Conservation (phyloP, 2,888 invertebrate species). For the Tetranychus truncatus region DNA sequence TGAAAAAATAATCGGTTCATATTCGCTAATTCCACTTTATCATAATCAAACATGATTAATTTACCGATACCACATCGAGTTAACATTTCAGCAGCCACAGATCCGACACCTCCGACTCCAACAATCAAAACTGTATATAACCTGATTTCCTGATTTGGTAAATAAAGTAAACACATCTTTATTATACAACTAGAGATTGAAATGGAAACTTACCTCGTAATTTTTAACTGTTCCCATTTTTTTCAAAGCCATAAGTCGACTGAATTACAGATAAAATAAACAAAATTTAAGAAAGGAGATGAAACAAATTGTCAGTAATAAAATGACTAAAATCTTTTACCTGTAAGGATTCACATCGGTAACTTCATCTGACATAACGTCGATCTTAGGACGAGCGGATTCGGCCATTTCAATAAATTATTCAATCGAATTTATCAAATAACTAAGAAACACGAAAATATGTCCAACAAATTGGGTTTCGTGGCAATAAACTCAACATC, state of each 20-base stretch:
- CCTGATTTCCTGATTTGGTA: constrained; percentile 45
- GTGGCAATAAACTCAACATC: too few relatives aligned
- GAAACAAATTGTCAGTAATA: not conserved
- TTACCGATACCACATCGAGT: constrained; percentile 95
- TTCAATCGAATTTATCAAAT: too few relatives aligned
- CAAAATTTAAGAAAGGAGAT: not conserved
- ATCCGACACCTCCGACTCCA: constrained; percentile 97
- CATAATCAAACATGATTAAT: constrained; percentile 90
- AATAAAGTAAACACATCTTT: not conserved
- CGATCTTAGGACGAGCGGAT: constrained; percentile 47
- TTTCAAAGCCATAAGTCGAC: constrained; percentile 94
- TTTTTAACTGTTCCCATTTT: constrained; percentile 97
- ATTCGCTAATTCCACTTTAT: constrained; percentile 94
- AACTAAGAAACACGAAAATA: too few relatives aligned
- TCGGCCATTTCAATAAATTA: not conserved
- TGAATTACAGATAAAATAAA: constrained; percentile 34
- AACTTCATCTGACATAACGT: constrained; percentile 82
- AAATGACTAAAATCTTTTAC: constrained; percentile 34
- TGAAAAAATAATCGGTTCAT: constrained; percentile 99
- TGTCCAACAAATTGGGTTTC: too few relatives aligned
- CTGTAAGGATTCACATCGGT: constrained; percentile 96
- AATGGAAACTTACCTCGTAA: constrained; percentile 47
- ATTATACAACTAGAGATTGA: not conserved
- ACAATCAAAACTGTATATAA: constrained; percentile 76
- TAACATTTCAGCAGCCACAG: constrained; percentile 98